Base-by-base conservation (phyloP, 2,888 invertebrate species). In the Cyrtodaria siliqua region DNA sequence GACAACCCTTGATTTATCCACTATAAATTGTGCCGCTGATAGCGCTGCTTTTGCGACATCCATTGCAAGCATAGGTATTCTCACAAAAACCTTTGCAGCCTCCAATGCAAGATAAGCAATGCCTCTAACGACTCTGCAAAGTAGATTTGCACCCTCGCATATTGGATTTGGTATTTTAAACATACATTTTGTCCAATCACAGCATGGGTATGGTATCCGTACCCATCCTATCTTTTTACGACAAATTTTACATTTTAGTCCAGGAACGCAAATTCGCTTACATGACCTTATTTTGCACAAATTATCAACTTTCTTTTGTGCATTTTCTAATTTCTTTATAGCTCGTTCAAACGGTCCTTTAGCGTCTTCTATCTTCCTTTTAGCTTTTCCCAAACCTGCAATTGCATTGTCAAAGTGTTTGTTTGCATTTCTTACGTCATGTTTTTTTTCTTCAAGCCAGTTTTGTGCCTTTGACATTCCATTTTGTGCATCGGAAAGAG, bases 1-100 rank as follows among this genome's bases (percentile, higher is more conserved):
- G 1, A 84, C 73, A n/a, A 78, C 69, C 23, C 78, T 66, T 0
- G 84, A 71, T 57, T 74, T 82, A 40, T 84, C 82, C 27, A 82
- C 82, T 4, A 64, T 70, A 53, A 73, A n/a, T 47, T 81, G 79
- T 12, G 79, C 84, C 2, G 64, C 77, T 2, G 75, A 61, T 2
- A 84, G 27, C 1, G 49, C 72, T 6, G 38, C 53, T 49, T 79
- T 72, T 23, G 82, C 84, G 9, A 53, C 44, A 66, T 84, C 84
- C 12, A 78, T 59, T 14, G 74, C 69, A 20, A 75, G 12, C 68
- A 84, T 70, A 18, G 76, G 72, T n/a, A 33, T 20, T 38, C 68
- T 63, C 9, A 82, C 78, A 64, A 77, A 59, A 16, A 75, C n/a
- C 42, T 79, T 74, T 9, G 79, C 82, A 0, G 47, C 61, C 66